phyloP scores from a whole-genome alignment of 2,797 vertebrate genomes.

The Sorex maritimensis region DNA sequence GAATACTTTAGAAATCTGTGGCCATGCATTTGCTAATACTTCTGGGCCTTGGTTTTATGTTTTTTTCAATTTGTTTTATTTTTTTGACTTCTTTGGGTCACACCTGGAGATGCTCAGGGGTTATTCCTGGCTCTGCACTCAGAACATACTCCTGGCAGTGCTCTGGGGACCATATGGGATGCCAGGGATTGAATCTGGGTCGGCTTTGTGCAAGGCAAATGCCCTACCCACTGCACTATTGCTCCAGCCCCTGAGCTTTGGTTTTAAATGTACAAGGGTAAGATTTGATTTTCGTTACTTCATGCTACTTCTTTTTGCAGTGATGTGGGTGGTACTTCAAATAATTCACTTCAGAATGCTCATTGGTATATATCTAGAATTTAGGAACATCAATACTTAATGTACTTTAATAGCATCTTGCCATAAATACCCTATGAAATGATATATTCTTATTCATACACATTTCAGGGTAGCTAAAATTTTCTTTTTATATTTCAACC shows the following conservation, averaged over 20 bases:
- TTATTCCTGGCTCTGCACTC: no score
- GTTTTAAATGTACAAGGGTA: not conserved
- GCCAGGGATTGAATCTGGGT: no score
- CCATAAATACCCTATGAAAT: constrained; percentile 16
- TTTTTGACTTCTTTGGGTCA: no score
- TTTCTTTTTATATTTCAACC: constrained; percentile 32
- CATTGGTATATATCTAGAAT: not conserved
- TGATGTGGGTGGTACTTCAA: not conserved
- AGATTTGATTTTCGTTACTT: not conserved
- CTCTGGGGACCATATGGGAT: no score
- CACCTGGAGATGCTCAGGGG: no score
- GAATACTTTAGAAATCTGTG: not conserved
- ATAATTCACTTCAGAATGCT: constrained; percentile 14
- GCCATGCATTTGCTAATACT: not conserved
- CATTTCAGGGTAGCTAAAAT: constrained; percentile 36
- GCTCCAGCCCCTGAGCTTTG: not conserved
- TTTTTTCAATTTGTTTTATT: not conserved
- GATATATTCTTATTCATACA: constrained; percentile 51
- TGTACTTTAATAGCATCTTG: not conserved
- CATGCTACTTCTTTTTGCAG: not conserved
- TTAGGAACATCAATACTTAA: not conserved
- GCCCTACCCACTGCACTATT: no score
- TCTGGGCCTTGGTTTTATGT: not conserved
- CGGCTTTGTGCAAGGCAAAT: no score
- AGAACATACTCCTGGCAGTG: no score